These are phyloP conservation scores for Cynoglossus semilaevis DNA, from an alignment of 2,113 vertebrate species.

Conservation along the genomic window DNA sequence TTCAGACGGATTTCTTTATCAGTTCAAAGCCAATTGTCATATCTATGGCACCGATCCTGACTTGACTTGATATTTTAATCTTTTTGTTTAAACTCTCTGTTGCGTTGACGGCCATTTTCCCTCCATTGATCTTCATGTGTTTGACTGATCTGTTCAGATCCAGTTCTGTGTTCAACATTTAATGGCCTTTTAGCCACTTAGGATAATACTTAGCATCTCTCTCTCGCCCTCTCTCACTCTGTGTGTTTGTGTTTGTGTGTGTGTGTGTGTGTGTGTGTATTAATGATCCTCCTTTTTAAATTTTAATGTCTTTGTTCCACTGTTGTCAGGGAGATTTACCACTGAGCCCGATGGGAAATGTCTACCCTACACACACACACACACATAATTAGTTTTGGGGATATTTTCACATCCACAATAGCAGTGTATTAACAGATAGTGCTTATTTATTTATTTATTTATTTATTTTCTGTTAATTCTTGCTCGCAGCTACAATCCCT, in stretches of 20 bases:
- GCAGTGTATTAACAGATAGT: too few relatives aligned
- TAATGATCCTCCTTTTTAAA: constrained; percentile 70
- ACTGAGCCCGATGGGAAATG: constrained; percentile 39
- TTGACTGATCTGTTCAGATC: constrained; percentile 6
- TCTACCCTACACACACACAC: constrained; percentile 12
- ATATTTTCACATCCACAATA: too few relatives aligned
- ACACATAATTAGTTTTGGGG: neutral
- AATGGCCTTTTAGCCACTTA: constrained; percentile 38
- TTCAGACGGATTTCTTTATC: too few relatives aligned
- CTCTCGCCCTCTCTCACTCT: neutral
- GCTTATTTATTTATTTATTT: too few relatives aligned
- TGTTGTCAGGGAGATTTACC: constrained; percentile 68
- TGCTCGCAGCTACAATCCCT: too few relatives aligned
- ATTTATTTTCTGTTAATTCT: too few relatives aligned
- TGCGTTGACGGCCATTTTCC: too few relatives aligned
- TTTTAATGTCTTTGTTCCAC: constrained; percentile 68
- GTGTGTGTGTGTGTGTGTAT: constrained; percentile 9
- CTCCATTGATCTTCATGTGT: neutral
- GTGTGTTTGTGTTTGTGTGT: neutral
- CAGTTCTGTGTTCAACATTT: constrained; percentile 31
- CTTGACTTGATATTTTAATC: too few relatives aligned
- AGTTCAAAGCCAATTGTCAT: too few relatives aligned
- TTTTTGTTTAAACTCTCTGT: too few relatives aligned
- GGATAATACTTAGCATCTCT: constrained; percentile 35
- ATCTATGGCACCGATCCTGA: too few relatives aligned